Conservation (phyloP, 2,113 vertebrate species). For the Stomatorhinus ivindoensis region DNA sequence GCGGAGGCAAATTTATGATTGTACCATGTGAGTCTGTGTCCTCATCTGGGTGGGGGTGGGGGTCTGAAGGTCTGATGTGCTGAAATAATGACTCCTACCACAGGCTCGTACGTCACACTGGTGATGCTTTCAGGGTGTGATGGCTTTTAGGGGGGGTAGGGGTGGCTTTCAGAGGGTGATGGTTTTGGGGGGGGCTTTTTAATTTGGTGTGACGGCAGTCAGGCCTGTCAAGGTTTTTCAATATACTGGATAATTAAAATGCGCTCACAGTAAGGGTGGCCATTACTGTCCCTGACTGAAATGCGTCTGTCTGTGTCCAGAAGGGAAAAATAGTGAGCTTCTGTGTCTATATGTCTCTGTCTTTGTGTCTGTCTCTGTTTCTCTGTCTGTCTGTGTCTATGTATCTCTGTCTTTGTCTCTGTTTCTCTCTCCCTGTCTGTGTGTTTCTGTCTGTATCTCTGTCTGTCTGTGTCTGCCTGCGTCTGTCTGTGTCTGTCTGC, state of each 20-base stretch:
- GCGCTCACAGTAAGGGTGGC: background rate
- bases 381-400: background rate
- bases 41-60: background rate
- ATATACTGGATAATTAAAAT: constrained; percentile 15
- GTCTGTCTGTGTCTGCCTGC: background rate
- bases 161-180: background rate
- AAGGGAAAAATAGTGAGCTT: background rate
- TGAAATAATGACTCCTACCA: background rate
- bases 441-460: background rate
- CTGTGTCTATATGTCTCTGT: background rate
- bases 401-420: background rate
- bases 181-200: background rate
- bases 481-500: background rate
- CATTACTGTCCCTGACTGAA: constrained; percentile 2
- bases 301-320: background rate
- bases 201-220: constrained; percentile 1
- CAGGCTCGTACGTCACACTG: background rate
- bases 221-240: background rate
- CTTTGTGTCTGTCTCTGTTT: background rate
- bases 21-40: background rate
- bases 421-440: background rate
- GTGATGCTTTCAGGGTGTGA: background rate
- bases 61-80: background rate
- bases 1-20: background rate
- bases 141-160: background rate